Evolutionary conservation across 2,113 vertebrate species (phyloP).

Genomic region (Pseudorhombus dupliciocellatus): DNA sequence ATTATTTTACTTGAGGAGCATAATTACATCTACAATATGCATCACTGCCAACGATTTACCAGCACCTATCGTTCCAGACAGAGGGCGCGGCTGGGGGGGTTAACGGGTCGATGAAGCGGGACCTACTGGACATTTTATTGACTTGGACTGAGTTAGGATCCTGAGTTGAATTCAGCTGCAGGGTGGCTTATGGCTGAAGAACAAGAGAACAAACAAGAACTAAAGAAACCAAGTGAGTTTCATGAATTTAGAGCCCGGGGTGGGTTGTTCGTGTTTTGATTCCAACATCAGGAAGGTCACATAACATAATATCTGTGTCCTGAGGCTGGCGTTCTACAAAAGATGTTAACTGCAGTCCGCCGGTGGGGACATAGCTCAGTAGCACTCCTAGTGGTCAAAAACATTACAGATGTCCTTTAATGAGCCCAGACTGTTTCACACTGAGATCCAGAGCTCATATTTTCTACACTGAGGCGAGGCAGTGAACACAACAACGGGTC

Average conservation of each 20-base stretch:
- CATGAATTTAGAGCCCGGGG: not conserved
- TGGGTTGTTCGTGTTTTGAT: not conserved
- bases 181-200: too few relatives aligned
- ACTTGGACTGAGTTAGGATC: slow-evolving; percentile 49
- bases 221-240: not conserved
- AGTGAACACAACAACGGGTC: too few relatives aligned
- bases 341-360: too few relatives aligned
- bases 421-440: not conserved
- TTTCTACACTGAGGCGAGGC: too few relatives aligned
- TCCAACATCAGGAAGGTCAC: not conserved
- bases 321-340: too few relatives aligned
- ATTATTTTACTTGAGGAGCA: slow-evolving; percentile 71
- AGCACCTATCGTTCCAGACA: slow-evolving; percentile 38
- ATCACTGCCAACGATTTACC: slow-evolving; percentile 60
- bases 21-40: slow-evolving; percentile 71
- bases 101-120: slow-evolving; percentile 54
- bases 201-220: too few relatives aligned
- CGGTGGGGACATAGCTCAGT: too few relatives aligned
- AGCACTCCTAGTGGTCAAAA: not conserved
- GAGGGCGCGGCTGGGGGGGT: slow-evolving; percentile 46
- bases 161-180: slow-evolving; percentile 9
- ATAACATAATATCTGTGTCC: too few relatives aligned
- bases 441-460: not conserved
- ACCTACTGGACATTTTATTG: slow-evolving; percentile 51
- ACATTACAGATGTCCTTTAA: not conserved